Evolutionary conservation across 2,113 vertebrate genomes (phyloP), one percentile per base, ranked within the genome.

Genomic region (Sorex araneus): DNA sequence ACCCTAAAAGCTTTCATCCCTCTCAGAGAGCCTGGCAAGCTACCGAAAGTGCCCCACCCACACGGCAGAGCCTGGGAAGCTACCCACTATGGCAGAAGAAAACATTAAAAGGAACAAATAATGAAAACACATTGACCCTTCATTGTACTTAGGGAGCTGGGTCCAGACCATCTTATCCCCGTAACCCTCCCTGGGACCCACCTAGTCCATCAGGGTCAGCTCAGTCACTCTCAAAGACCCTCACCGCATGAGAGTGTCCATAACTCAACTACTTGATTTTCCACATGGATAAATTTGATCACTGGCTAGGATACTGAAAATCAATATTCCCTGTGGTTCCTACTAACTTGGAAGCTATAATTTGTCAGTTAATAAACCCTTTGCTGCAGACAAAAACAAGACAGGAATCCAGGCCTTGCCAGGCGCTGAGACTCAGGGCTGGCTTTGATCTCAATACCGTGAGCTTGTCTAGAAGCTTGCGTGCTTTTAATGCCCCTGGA

Each of bases 261-360:
- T 0, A 18, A 45, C n/a, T 45, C 28, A 40, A 36, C n/a, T 15
- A 3, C 16, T 36, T 63, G 47, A 21, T 18, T 3, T 23, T 15
- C 34, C 3, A 30, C 25, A 0, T 0, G 1, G 43, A 0, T 34
- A 57, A 19, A 12, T 21, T 30, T 8, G 10, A 19, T 13, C 30
- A 15, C 63, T 36, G 43, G 19, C 47, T 10, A 0, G 0, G 10
- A 71, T 2, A 4, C 63, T 10, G 9, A 12, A 12, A 71, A 60
- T 67, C 40, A 64, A 8, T 2, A 27, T 43, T 23, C 18, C 45
- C 50, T 8, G 15, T 50, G 6, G 3, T 34, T 60, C n/a, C 25
- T 40, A 16, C 36, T 82, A 23, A 63, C n/a, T 9, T 45, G 32
- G 11, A 66, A 75, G 5, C 50, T 63, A 0, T 2, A 27, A n/a